phyloP scores from a whole-genome alignment of 2,113 vertebrate species.

The Thermophis baileyi region DNA sequence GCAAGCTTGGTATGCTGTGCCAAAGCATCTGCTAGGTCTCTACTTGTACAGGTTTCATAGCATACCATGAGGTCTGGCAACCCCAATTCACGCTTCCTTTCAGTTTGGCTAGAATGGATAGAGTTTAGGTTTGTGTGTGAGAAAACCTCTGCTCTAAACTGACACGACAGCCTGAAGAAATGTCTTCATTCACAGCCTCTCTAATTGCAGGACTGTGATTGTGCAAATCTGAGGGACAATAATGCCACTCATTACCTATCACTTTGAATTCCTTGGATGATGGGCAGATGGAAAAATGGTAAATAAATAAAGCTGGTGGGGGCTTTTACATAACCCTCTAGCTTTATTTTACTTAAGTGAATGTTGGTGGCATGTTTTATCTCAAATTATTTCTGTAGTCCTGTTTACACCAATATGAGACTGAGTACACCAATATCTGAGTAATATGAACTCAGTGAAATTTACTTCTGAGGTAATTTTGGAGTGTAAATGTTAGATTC shows the following conservation, averaged over 20 bases:
- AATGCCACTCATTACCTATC: not conserved
- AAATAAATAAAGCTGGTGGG: not conserved
- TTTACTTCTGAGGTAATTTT: not conserved
- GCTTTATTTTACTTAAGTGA: not conserved
- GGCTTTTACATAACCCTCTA: not conserved
- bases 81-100: no score
- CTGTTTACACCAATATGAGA: not conserved
- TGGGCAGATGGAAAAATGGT: not conserved
- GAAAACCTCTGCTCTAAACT: not conserved
- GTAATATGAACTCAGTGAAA: not conserved
- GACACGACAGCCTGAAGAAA: not conserved
- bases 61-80: not conserved
- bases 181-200: not conserved
- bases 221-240: not conserved
- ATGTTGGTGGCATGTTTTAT: not conserved
- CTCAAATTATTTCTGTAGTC: not conserved
- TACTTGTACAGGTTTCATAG: no score
- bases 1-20: not conserved
- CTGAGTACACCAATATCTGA: not conserved
- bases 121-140: not conserved
- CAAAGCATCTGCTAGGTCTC: not conserved
- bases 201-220: constrained; percentile 33
- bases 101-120: not conserved
- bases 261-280: not conserved
- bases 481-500: constrained; percentile 35